These are phyloP conservation scores for Rotaria socialis DNA, from an alignment of 2,888 invertebrate genomes.

Conservation along the genomic window DNA sequence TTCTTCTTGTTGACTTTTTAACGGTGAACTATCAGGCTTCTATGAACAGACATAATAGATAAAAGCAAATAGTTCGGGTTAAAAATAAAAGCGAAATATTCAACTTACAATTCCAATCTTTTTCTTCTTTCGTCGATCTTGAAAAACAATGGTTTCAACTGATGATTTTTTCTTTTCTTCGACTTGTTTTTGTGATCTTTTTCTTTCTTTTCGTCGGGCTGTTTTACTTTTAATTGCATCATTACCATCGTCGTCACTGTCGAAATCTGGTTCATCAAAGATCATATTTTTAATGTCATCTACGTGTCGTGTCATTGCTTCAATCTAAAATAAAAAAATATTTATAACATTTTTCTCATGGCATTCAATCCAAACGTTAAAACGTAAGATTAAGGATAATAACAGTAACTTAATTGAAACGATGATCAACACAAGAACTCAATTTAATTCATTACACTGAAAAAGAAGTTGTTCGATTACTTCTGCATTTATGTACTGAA, in stretches of 20 bases:
- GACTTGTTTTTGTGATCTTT: not conserved
- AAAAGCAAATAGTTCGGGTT: not conserved
- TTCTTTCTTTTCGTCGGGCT: not conserved
- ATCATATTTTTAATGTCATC: not conserved
- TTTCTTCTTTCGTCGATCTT: not conserved
- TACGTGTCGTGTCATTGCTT: not conserved
- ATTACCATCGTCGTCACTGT: not conserved
- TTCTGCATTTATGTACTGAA: no score
- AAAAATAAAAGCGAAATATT: not conserved
- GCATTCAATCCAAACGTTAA: not conserved
- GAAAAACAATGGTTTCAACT: slow-evolving; percentile 9
- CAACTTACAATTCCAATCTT: not conserved
- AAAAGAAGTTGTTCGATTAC: no score
- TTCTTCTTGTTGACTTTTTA: not conserved
- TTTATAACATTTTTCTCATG: no score
- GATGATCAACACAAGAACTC: no score
- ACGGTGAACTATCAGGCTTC: not conserved
- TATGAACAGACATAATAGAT: not conserved
- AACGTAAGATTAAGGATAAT: no score
- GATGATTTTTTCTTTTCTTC: not conserved
- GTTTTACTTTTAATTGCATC: not conserved
- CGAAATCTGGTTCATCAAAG: not conserved
- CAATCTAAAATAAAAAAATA: not conserved
- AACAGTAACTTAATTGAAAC: no score
- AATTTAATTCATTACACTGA: no score